Conservation (phyloP, 2,113 vertebrate genomes). For the Tupaia chinensis region DNA sequence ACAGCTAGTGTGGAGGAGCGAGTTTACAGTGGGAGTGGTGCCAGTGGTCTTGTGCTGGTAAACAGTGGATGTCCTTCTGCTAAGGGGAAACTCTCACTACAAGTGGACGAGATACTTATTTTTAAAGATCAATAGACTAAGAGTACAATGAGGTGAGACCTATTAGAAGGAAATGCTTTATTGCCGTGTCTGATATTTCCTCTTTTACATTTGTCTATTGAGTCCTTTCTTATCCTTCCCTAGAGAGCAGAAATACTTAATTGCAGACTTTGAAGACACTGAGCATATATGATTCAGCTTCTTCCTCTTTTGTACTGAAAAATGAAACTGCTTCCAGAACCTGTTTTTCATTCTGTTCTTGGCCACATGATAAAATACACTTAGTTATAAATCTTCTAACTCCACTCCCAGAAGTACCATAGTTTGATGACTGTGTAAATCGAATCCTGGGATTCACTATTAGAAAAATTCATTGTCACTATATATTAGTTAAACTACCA, state of each 20-base stretch:
- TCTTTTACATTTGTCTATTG: not conserved
- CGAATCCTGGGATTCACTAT: not conserved
- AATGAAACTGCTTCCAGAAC: not conserved
- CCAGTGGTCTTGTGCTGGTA: not conserved
- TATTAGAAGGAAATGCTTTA: not conserved
- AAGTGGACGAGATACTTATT: not conserved
- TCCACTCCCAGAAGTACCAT: not conserved
- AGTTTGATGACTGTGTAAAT: not conserved
- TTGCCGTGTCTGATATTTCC: not conserved
- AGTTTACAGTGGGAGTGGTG: too few species aligned
- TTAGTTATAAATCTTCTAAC: not conserved
- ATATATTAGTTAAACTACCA: not conserved
- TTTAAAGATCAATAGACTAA: not conserved
- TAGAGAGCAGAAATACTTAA: not conserved
- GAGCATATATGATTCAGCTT: not conserved
- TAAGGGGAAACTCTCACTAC: rapidly evolving
- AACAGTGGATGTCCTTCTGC: too few species aligned
- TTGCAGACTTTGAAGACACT: not conserved
- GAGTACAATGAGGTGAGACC: not conserved
- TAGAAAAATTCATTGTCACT: not conserved
- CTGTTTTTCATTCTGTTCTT: not conserved
- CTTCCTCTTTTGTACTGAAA: not conserved
- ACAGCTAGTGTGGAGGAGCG: not conserved
- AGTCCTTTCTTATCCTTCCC: not conserved
- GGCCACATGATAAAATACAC: not conserved